Evolutionary conservation across 2,888 invertebrate genomes (phyloP).

Genomic region (Didymodactylos carnosus): DNA sequence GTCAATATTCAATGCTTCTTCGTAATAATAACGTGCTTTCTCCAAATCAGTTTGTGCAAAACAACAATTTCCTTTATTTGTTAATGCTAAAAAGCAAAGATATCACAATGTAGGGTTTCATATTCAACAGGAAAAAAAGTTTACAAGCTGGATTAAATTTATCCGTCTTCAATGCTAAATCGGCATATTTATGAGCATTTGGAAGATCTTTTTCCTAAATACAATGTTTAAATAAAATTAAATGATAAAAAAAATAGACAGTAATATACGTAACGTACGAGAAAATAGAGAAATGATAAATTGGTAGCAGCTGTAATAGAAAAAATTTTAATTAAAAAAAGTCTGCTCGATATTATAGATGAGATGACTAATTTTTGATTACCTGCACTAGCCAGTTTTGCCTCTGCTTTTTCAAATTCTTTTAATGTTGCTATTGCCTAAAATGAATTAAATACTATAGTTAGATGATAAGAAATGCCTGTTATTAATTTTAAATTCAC

Average conservation of each 20-base stretch:
- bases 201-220: constrained; percentile 54
- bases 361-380: background rate
- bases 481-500: constrained; percentile 21
- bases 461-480: background rate
- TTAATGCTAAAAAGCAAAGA: background rate
- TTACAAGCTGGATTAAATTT: constrained; percentile 50
- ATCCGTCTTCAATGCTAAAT: constrained; percentile 52
- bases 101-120: background rate
- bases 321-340: background rate
- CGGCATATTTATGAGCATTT: constrained; percentile 55
- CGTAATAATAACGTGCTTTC: constrained; percentile 50
- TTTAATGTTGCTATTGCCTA: constrained; percentile 59
- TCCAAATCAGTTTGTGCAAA: constrained; percentile 49
- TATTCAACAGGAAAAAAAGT: background rate
- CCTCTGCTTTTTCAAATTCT: constrained; percentile 61
- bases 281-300: constrained; percentile 58
- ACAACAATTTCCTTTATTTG: constrained; percentile 58
- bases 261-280: constrained; percentile 43
- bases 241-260: background rate
- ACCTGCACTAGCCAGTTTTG: constrained; percentile 53
- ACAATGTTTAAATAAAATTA: background rate
- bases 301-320: constrained; percentile 49
- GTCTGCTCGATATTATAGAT: background rate
- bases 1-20: constrained; percentile 56
- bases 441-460: background rate